Evolutionary conservation across 2,797 vertebrate genomes (phyloP), one percentile per base, ranked within the genome.

Genomic region (Catostomus latipinnis): DNA sequence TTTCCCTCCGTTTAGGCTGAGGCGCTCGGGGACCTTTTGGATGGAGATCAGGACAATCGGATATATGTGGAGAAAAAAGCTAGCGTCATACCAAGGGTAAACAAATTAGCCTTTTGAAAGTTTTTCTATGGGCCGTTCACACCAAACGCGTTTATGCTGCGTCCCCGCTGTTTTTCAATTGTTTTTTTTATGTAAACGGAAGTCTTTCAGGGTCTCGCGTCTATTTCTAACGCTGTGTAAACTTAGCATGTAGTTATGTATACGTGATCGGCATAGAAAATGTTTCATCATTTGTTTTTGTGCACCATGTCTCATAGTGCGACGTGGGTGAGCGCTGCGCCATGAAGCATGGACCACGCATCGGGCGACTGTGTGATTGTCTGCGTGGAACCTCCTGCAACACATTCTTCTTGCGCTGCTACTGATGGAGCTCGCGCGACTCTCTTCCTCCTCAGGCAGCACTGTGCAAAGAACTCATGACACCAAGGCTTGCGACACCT

Each of bases 361-460:
- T 95, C 8, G 94, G 94, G 1, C 90, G 94, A 5, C 91, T 95
- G 71, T 95, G 94, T 14, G 94, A 95, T 87, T 95, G 94, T 67
- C 92, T 95, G 85, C 88, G 94, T 83, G 94, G 94, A 76, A 92
- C 93, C 0, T 93, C 93, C 12, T 95, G 94, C 86, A 95, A 95
- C 87, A 92, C 92, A 68, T 95, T 95, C 91, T 94, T 95, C 88
- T 89, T 95, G 87, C 92, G 94, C 84, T 95, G 94, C 89, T 95
- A 95, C 91, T 95, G 86, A 94, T 65, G 69, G 13, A 58, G 16
- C 50, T 50, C 61, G 48, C 81, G n/a, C 13, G 52, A 60, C 74
- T 73, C 67, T 52, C 80, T 6, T 63, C 68, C 60, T 75, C 57
- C 73, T 52, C 61, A 79, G 82, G 2, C 71, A 63, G 2, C 71